phyloP scores from a whole-genome alignment of 2,888 invertebrate genomes.

The Caradrina clavipalpis region DNA sequence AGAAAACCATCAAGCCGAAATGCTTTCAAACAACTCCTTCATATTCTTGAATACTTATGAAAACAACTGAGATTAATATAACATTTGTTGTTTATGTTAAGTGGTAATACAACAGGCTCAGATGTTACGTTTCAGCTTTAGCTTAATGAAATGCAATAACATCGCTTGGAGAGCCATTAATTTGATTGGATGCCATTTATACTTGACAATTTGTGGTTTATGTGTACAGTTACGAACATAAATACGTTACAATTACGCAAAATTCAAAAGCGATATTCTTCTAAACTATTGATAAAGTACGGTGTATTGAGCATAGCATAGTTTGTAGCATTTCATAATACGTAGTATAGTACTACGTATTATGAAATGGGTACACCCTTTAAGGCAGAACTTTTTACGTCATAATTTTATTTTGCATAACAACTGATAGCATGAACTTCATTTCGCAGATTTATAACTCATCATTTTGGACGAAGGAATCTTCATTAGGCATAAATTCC shows the following conservation, averaged over 20 bases:
- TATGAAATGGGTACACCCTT: too few relatives aligned
- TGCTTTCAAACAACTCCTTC: slow-evolving; percentile 47
- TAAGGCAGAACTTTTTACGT: too few relatives aligned
- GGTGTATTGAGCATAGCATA: neutral
- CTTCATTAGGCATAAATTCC: too few relatives aligned
- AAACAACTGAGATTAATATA: slow-evolving; percentile 49
- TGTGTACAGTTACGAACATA: slow-evolving; percentile 3
- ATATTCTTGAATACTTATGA: slow-evolving; percentile 53
- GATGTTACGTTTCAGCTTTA: slow-evolving; percentile 72
- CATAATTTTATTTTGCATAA: too few relatives aligned
- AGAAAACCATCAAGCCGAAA: slow-evolving; percentile 51
- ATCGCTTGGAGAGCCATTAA: slow-evolving; percentile 77
- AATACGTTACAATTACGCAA: neutral
- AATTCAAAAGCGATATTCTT: neutral
- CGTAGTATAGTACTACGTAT: too few relatives aligned
- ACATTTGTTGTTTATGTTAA: slow-evolving; percentile 51
- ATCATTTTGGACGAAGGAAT: too few relatives aligned
- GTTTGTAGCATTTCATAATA: too few relatives aligned
- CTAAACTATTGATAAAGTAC: neutral
- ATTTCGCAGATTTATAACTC: too few relatives aligned
- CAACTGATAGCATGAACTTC: too few relatives aligned
- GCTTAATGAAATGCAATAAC: slow-evolving; percentile 76
- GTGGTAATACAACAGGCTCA: slow-evolving; percentile 68
- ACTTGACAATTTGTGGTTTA: slow-evolving; percentile 62
- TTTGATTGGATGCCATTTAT: slow-evolving; percentile 70